Base-by-base conservation (phyloP, 1,140 invertebrate species). In the Ceratina australensis region DNA sequence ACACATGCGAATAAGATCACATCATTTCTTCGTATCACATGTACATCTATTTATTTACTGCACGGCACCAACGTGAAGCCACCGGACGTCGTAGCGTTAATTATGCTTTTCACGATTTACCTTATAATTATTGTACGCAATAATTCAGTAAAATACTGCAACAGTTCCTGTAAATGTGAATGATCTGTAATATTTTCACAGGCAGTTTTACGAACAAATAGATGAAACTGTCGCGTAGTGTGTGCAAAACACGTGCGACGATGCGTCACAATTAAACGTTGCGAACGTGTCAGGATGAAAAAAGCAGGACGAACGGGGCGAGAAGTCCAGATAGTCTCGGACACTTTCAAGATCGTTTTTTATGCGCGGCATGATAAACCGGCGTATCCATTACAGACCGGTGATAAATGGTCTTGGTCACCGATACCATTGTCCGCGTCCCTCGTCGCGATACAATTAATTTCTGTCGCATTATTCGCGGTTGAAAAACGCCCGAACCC, bases 381-480 rank as follows among this genome's bases (percentile, higher is more conserved):
- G 67, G 49, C 20, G 67, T 77, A 77, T 77, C 74, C 66, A 77
- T 77, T 77, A 77, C 67, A n/a, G 2, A 10, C 3, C 13, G 18
- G 74, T 77, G 74, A 77, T 77, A 77, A 77, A 77, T 71, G 66
- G 67, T 26, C 33, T 20, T 22, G 20, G 3, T 3, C 20, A 20
- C 57, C 47, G 57, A 54, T 77, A 59, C 67, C 54, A 49, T 33
- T 52, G 20, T 60, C 12, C n/a, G 1, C 12, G 18, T 26, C 12
- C n/a, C 24, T 16, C 52, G 13, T n/a, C 24, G 49, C 66, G 74
- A 71, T 60, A 77, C 74, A 77, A 77, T 77, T 77, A 77, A 77
- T 77, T 77, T 54, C 56, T 50, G 74, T 77, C 74, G 47, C 67
- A 77, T 77, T 77, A 77, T 77, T 77, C 74, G 74, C 49, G 57